These are phyloP conservation scores for Diarsia rubi DNA, from an alignment of 2,888 invertebrate species.

Conservation along the genomic window DNA sequence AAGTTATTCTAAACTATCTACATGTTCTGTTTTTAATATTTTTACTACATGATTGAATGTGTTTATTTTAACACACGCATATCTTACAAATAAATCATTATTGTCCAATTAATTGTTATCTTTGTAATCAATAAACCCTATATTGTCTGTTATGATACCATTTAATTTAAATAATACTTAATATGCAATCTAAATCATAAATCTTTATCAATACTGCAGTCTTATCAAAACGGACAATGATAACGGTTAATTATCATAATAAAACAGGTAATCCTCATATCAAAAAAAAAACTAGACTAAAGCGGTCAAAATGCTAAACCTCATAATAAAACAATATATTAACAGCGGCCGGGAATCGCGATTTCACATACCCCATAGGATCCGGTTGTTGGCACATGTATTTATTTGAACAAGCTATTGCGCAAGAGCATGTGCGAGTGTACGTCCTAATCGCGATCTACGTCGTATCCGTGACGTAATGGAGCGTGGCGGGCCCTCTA, in stretches of 20 bases:
- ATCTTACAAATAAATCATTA: conserved; percentile 31
- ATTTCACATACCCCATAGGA: conserved; percentile 85
- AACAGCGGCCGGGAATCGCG: conserved; percentile 63
- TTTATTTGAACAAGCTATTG: conserved; percentile 87
- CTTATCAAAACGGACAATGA: conserved; percentile 31
- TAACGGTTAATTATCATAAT: conserved; percentile 5
- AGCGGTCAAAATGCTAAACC: background rate
- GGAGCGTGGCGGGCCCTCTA: conserved; percentile 80
- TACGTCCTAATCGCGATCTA: conserved; percentile 83
- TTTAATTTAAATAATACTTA: conserved; percentile 1
- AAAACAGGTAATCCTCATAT: conserved; percentile 8
- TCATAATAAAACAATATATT: conserved; percentile 33
- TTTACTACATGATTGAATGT: background rate
- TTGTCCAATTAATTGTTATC: conserved; percentile 28
- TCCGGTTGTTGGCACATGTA: conserved; percentile 86
- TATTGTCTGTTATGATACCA: background rate
- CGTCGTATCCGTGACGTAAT: conserved; percentile 87
- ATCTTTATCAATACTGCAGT: conserved; percentile 30
- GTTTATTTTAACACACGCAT: background rate
- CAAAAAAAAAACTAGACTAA: conserved; percentile 10
- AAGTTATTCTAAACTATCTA: background rate
- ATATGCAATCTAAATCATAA: conserved; percentile 23
- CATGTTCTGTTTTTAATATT: too few species aligned
- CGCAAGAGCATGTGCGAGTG: conserved; percentile 85
- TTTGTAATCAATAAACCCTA: conserved; percentile 8